phyloP scores from a whole-genome alignment of 2,888 invertebrate genomes.

The Phaonia tiefii region DNA sequence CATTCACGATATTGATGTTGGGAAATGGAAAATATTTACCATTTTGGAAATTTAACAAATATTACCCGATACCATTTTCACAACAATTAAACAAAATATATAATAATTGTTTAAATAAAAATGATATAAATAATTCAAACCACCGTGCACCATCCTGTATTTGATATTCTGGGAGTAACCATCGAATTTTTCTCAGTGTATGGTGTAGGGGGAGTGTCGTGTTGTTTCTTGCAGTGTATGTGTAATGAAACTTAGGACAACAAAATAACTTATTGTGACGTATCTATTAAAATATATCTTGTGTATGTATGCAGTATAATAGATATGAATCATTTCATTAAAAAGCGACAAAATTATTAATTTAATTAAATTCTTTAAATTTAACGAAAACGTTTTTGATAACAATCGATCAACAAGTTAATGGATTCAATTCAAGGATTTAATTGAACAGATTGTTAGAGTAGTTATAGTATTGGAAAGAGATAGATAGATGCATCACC shows the following conservation, averaged over 20 bases:
- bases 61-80: too few species aligned
- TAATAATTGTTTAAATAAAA: too few species aligned
- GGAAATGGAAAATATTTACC: too few species aligned
- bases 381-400: constrained; percentile 16
- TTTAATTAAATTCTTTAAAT: not conserved
- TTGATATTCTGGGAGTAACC: not conserved
- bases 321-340: not conserved
- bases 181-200: constrained; percentile 13
- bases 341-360: constrained; percentile 19
- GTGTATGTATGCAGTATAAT: too few species aligned
- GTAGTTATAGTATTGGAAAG: constrained; percentile 42
- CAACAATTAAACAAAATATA: too few species aligned
- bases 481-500: constrained; percentile 77
- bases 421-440: constrained; percentile 41
- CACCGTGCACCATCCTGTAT: not conserved
- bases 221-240: not conserved
- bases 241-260: constrained; percentile 17
- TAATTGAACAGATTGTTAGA: constrained; percentile 33
- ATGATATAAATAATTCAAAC: too few species aligned
- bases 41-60: too few species aligned
- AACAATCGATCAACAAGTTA: constrained; percentile 12
- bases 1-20: too few species aligned
- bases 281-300: too few species aligned
- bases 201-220: not conserved
- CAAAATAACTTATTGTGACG: not conserved